Evolutionary conservation across 2,888 invertebrate genomes (phyloP).

Genomic region (Erebia ligea): DNA sequence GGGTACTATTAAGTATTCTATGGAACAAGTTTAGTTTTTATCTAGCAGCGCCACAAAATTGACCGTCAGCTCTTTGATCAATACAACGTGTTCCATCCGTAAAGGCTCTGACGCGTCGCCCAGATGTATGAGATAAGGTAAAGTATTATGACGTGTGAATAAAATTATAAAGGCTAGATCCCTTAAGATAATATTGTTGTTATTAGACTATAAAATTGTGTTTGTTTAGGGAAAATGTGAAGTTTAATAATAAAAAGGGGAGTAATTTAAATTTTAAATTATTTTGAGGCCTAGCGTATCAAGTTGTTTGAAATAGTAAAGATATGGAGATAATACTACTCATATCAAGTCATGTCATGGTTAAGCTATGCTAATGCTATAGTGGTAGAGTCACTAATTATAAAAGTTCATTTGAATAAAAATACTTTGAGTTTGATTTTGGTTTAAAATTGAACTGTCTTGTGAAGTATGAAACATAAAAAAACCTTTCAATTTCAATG

Average conservation of each 20-base stretch:
- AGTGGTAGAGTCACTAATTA: too few species aligned
- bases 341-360: background rate
- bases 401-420: too few species aligned
- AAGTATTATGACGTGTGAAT: conserved; percentile 69
- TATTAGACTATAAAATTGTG: conserved; percentile 34
- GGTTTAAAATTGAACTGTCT: background rate
- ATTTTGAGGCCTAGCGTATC: background rate
- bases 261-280: conserved; percentile 11
- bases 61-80: conserved; percentile 36
- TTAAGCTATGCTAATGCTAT: background rate
- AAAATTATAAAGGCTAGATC: conserved; percentile 45
- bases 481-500: background rate
- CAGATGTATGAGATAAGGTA: conserved; percentile 62
- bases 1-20: too few species aligned
- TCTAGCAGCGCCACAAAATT: background rate
- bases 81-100: conserved; percentile 54
- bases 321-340: background rate
- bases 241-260: background rate
- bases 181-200: conserved; percentile 34
- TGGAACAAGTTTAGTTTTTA: background rate
- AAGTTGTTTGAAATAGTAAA: background rate
- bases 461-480: background rate
- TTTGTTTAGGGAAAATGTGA: conserved; percentile 19
- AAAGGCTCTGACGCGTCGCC: conserved; percentile 57
- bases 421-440: background rate